Percentiles rank a stretch among this genome's conserved stretches.
phyloP scores from a whole-genome alignment of 2,113 vertebrate genomes.

The Vidua macroura region DNA sequence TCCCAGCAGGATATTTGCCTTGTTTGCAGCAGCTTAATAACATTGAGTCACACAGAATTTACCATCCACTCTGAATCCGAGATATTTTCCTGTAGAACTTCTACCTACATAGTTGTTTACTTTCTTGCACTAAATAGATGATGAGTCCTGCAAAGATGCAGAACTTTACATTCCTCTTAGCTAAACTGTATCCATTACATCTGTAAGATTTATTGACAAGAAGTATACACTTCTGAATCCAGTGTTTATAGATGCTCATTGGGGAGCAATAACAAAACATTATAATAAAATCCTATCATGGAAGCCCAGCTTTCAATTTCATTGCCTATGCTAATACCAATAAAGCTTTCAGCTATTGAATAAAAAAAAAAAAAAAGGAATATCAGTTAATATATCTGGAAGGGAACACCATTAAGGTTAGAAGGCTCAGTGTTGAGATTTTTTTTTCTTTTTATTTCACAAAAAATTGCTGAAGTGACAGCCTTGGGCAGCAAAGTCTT shows the following conservation, averaged over 20 bases:
- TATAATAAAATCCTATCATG: neutral
- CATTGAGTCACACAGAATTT: conserved; percentile 51
- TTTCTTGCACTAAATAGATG: neutral
- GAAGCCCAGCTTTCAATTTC: neutral
- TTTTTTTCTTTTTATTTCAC: neutral
- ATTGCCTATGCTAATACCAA: neutral
- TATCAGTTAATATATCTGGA: neutral
- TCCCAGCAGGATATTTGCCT: conserved; percentile 30
- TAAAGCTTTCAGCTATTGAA: neutral
- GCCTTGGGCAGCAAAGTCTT: neutral
- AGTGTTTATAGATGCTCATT: neutral
- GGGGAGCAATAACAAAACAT: neutral
- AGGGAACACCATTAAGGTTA: neutral
- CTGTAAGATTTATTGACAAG: neutral
- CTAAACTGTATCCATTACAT: neutral
- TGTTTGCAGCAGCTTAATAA: conserved; percentile 48
- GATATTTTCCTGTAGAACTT: conserved; percentile 7
- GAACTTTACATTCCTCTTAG: neutral
- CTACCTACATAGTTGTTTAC: neutral
- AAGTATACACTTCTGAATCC: neutral
- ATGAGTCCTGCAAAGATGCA: neutral
- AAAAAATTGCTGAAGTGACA: neutral
- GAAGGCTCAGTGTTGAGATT: neutral
- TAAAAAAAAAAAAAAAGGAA: neutral
- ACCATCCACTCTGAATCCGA: conserved; percentile 14